These are phyloP conservation scores for Theodoxus fluviatilis DNA, from an alignment of 2,888 invertebrate genomes.

Conservation along the genomic window DNA sequence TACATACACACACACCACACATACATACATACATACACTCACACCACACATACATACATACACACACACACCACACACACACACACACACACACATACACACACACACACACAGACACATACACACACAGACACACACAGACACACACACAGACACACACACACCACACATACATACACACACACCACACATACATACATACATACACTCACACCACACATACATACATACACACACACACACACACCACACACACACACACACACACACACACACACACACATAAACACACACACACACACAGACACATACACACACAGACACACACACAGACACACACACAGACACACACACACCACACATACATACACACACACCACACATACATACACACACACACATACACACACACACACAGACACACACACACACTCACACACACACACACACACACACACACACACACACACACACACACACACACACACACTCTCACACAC, in stretches of 20 bases:
- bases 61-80: background rate
- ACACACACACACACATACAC: conserved; percentile 17
- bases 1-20: background rate
- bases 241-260: background rate
- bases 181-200: conserved; percentile 11
- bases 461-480: background rate
- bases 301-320: background rate
- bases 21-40: background rate
- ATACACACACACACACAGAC: background rate
- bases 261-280: background rate
- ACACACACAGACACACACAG: background rate
- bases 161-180: conserved; percentile 34
- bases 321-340: conserved; percentile 12
- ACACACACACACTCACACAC: background rate
- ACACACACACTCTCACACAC: background rate
- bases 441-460: no score
- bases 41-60: background rate
- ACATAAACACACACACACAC: background rate
- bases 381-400: no score
- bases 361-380: background rate
- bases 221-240: background rate
- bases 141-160: background rate
- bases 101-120: background rate
- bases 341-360: conserved; percentile 1
- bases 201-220: conserved; percentile 29